Evolutionary conservation across 2,113 vertebrate species (phyloP), one percentile per base, ranked within the genome.

Genomic region (Bubo blakistoni): DNA sequence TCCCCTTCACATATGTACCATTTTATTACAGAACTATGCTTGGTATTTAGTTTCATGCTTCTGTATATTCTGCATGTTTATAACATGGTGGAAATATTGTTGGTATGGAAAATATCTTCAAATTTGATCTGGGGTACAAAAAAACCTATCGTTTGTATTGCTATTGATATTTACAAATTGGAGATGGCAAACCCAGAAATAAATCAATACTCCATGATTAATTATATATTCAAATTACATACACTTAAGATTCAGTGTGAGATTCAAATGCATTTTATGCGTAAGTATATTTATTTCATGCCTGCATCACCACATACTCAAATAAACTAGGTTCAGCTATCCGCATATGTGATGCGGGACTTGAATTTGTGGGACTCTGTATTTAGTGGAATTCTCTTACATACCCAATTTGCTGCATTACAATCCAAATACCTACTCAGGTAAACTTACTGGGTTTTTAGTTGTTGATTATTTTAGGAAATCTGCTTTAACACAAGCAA

Each of bases 271-370:
- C 24, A 61, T 89, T 95, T 89, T 93, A 69, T 87, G 66, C 55
- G 70, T n/a, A 93, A 89, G 32, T 89, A 19, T 92, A 73, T 94
- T 92, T 95, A 84, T 97, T 96, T 94, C 30, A 16, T 94, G 46
- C 34, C 55, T 91, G 70, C 22, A 74, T 89, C 62, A 69, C 61
- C 94, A 77, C 76, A 82, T 76, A 46, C 51, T 86, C 46, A 93
- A 95, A 90, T 86, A 84, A 84, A 49, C 19, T 55, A 9, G 18
- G 59, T 86, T 96, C 81, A 76, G 24, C 90, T 92, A 17, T 10
- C 32, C 52, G 1, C n/a, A 73, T 92, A 61, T 93, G 81, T 73
- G 65, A 63, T 66, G 16, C 84, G 70, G 72, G 38, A 63, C 47
- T 76, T 61, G n/a, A 88, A 63, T 95, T 21, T 46, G 44, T 46